Evolutionary conservation across 1,140 invertebrate genomes (phyloP).

Genomic region (Cotesia glomerata): DNA sequence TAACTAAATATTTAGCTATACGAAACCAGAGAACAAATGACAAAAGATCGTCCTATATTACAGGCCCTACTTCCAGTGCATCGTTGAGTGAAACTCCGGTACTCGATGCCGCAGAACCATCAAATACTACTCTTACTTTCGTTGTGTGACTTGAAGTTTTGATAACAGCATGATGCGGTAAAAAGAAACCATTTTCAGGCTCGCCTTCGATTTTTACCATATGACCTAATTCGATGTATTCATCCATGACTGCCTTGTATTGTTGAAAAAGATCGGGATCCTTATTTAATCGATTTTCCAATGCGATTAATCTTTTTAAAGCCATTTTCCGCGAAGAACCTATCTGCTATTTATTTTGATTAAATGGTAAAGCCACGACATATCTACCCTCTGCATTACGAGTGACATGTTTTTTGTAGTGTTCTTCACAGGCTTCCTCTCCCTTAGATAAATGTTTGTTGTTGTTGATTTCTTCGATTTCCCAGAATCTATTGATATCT

Average conservation of each 20-base stretch:
- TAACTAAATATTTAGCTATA: slow-evolving; percentile 28
- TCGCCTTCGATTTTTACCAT: slow-evolving; percentile 12
- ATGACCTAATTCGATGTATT: slow-evolving; percentile 41
- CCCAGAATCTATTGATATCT: slow-evolving; percentile 28
- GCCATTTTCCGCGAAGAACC: slow-evolving; percentile 21
- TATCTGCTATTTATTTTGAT: slow-evolving; percentile 16
- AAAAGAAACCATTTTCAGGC: slow-evolving; percentile 27
- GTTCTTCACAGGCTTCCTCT: slow-evolving; percentile 36
- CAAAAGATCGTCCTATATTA: slow-evolving; percentile 25
- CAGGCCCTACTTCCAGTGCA: slow-evolving; percentile 27
- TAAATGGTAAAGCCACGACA: slow-evolving; percentile 39
- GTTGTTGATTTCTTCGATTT: slow-evolving; percentile 27
- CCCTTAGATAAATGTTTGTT: slow-evolving; percentile 14
- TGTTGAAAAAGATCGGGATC: slow-evolving; percentile 25
- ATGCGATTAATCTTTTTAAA: slow-evolving; percentile 3
- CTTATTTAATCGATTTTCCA: slow-evolving; percentile 31
- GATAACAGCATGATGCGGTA: slow-evolving; percentile 17
- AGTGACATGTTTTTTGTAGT: slow-evolving; percentile 33
- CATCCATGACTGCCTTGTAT: slow-evolving; percentile 32
- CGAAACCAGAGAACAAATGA: slow-evolving; percentile 32
- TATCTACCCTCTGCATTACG: slow-evolving; percentile 38
- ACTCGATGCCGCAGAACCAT: slow-evolving; percentile 34
- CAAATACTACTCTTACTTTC: slow-evolving; percentile 39
- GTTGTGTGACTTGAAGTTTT: slow-evolving; percentile 10
- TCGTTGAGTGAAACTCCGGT: slow-evolving; percentile 44